These are phyloP conservation scores for Hafferia zeledoni DNA, from an alignment of 2,797 vertebrate species.

Conservation along the genomic window DNA sequence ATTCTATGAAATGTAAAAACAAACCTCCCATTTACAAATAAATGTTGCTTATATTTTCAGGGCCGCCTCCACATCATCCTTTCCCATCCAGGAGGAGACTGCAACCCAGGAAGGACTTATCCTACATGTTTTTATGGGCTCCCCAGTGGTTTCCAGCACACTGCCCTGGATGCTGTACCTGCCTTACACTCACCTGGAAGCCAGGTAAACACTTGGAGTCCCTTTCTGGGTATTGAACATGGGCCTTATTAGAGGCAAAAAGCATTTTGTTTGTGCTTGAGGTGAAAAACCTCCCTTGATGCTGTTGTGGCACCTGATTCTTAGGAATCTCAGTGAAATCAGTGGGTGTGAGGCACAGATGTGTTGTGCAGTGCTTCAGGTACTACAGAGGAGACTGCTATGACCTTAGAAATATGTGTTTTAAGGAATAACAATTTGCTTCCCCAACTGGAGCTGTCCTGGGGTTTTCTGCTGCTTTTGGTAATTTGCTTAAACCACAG, in stretches of 20 bases:
- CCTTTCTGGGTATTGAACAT: neutral
- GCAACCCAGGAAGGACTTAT: neutral
- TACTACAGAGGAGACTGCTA: neutral
- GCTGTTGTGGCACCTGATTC: neutral
- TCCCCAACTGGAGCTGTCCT: neutral
- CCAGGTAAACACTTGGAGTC: neutral
- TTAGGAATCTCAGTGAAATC: neutral
- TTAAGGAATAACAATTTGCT: neutral
- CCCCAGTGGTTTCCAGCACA: neutral
- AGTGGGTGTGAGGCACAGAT: neutral
- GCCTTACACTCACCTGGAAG: neutral
- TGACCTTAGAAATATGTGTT: neutral
- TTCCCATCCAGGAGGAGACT: neutral
- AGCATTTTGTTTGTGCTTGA: neutral
- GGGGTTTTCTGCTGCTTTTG: neutral
- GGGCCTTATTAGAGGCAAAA: neutral
- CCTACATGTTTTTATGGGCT: neutral
- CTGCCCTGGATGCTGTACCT: neutral
- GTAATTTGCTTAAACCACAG: neutral
- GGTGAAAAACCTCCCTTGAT: neutral
- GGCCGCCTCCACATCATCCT: neutral
- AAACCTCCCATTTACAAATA: neutral
- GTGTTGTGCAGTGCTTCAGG: neutral
- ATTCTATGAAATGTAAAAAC: neutral
- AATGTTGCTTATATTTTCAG: rapidly evolving